Base-by-base conservation (phyloP, 2,888 invertebrate genomes). In the Maniola hyperantus region DNA sequence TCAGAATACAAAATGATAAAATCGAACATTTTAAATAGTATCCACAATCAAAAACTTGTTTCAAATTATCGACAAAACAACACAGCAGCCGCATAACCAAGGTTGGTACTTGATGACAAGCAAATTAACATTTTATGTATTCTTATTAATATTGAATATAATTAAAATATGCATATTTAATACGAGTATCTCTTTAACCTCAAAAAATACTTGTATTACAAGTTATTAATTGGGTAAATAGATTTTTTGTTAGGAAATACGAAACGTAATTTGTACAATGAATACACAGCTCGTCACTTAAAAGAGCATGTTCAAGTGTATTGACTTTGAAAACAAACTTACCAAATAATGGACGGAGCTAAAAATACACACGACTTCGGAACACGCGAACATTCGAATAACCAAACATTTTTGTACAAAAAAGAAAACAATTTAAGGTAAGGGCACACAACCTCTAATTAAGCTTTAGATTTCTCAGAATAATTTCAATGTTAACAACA, bases 401-500 rank as follows among this genome's bases (percentile, higher is more conserved):
- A 58, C 53, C 64, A 64, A 66, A 66, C 57, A 66, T 66, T 69
- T 65, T 63, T 65, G 46, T 36, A 44, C 33, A 68, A 69, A 73
- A 68, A 57, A 61, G 65, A 66, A 57, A 65, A 71, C 68, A 73
- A 58, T 66, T 67, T 70, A 69, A 65, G 66, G 66, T 70, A 69
- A 65, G 66, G 66, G 63, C 68, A 66, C 64, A 57, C 67, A 55
- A 48, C 67, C 69, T 67, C 65, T 61, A 66, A 83, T 84, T 81
- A 78, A 74, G 76, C 76, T 71, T 65, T 72, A 76, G 71, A 73
- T 72, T 85, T 83, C 85, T 74, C 69, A 73, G 83, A 83, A 83
- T 72, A 73, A 75, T 73, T 72, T 72, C 68, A 72, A 68, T 72
- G 76, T 72, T 79, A 80, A 79, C 76, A 79, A 74, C 75, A 75